Conservation (phyloP, 2,113 vertebrate species). For the Scomber japonicus region DNA sequence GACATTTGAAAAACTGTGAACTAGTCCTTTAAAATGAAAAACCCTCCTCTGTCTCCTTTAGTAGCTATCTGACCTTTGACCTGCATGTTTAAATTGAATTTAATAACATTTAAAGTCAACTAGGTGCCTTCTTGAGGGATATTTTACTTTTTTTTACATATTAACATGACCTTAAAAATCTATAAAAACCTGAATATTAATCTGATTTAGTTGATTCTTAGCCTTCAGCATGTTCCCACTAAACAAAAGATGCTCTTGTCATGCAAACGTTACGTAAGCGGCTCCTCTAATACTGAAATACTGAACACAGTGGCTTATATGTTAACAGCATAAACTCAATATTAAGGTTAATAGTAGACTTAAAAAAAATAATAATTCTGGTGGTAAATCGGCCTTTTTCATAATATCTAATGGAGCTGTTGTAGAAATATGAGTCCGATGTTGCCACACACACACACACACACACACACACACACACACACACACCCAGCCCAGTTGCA, state of each 20-base stretch:
- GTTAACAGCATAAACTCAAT: too few species aligned
- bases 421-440: neutral
- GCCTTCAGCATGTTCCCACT: neutral
- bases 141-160: too few species aligned
- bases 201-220: neutral
- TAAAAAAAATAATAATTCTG: neutral
- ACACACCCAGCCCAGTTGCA: conserved; percentile 31
- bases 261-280: neutral
- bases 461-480: neutral
- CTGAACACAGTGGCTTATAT: neutral
- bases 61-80: too few species aligned
- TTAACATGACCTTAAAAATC: too few species aligned
- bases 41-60: too few species aligned
- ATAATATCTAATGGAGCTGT: neutral
- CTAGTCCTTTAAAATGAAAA: too few species aligned
- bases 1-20: too few species aligned
- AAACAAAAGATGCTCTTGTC: neutral
- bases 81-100: too few species aligned
- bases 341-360: neutral
- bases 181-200: too few species aligned
- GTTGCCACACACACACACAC: neutral
- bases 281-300: neutral
- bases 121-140: too few species aligned
- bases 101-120: too few species aligned
- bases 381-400: neutral